A percentile compares a stretch with the other conserved stretches of the same genome.
Conservation (phyloP, 2,113 vertebrate genomes). For the Sorex fumeus region DNA sequence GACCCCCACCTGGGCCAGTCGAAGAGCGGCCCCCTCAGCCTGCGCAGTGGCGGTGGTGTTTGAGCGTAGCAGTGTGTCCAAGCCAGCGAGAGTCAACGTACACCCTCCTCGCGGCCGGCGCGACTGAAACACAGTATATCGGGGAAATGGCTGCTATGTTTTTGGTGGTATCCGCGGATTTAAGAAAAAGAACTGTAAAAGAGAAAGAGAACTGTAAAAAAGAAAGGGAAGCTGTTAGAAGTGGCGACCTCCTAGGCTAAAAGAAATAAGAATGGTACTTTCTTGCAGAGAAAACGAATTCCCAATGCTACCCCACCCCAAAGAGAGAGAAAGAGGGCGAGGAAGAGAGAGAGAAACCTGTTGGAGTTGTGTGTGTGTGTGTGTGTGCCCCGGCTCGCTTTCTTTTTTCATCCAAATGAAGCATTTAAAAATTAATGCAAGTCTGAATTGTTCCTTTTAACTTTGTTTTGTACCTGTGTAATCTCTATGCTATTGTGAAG, state of each 20-base stretch:
- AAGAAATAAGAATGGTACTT: neutral
- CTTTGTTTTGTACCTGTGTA: neutral
- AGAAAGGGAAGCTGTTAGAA: conserved; percentile 1
- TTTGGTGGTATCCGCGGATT: neutral
- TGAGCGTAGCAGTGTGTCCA: neutral
- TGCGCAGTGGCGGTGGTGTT: neutral
- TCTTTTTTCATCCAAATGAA: conserved; percentile 28
- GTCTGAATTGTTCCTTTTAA: conserved; percentile 11
- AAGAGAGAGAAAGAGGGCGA: too few relatives aligned
- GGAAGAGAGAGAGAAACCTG: rapidly evolving
- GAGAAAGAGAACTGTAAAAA: neutral
- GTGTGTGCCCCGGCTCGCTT: too few relatives aligned
- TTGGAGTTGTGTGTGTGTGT: neutral
- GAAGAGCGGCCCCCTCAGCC: neutral
- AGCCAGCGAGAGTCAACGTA: neutral
- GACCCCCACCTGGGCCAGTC: rapidly evolving
- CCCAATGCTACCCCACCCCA: neutral
- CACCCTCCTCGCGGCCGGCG: neutral
- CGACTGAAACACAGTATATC: neutral
- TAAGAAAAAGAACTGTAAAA: too few relatives aligned
- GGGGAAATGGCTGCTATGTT: neutral
- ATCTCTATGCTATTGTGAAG: neutral
- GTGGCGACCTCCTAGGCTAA: neutral
- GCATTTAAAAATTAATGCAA: neutral
- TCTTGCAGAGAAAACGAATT: conserved; percentile 40